A percentile compares a stretch with the other conserved stretches of the same genome.
phyloP scores from a whole-genome alignment of 2,113 vertebrate species.

The Connochaetes taurinus region DNA sequence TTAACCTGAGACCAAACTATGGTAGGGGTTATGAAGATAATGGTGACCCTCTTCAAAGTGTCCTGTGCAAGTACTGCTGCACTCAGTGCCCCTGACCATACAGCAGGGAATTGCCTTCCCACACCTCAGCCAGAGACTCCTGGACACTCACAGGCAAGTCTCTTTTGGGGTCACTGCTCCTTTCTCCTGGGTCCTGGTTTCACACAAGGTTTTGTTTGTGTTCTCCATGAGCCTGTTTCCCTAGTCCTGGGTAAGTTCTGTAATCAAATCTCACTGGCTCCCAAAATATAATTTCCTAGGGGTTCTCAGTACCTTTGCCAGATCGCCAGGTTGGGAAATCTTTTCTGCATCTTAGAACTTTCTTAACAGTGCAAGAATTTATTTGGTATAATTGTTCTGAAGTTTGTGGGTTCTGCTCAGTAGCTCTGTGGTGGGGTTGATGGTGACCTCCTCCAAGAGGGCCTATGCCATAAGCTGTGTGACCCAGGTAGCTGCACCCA shows the following conservation, averaged over 20 bases:
- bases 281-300: neutral
- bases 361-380: neutral
- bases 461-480: neutral
- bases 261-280: neutral
- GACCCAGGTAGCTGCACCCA: neutral
- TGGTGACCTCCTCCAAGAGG: neutral
- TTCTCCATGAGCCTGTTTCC: neutral
- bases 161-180: neutral
- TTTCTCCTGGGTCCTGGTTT: neutral
- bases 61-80: neutral
- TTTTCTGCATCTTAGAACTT: neutral
- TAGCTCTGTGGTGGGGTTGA: neutral
- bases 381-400: neutral
- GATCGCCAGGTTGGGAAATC: neutral
- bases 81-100: neutral
- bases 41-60: neutral
- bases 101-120: neutral
- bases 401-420: neutral
- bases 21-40: neutral
- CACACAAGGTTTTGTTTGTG: neutral
- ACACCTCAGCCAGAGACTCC: accelerated
- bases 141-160: neutral
- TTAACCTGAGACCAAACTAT: neutral
- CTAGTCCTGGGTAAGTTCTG: neutral
- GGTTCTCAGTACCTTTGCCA: neutral